Percentiles rank a stretch among this genome's conserved stretches.
These are phyloP conservation scores for Nibea albiflora DNA, from an alignment of 2,113 vertebrate species.

Conservation along the genomic window DNA sequence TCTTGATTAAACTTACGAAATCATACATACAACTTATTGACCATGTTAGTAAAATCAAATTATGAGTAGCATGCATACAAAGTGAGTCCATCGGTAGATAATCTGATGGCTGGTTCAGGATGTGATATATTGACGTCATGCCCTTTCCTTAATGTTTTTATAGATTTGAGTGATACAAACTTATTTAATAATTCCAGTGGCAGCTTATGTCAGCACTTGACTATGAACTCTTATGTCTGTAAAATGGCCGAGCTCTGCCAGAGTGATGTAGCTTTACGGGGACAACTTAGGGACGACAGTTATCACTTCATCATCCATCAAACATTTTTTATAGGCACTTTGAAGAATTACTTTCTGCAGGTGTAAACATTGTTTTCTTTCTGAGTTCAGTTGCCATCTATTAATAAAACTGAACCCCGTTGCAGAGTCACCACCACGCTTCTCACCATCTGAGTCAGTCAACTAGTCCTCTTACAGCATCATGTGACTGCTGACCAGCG, in stretches of 20 bases:
- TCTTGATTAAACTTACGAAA: not conserved
- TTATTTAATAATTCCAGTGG: not conserved
- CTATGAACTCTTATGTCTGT: slow-evolving; percentile 29
- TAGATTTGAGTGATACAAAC: not conserved
- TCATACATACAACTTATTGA: not conserved
- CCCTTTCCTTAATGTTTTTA: not conserved
- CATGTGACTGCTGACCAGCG: slow-evolving; percentile 99
- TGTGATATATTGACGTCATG: slow-evolving; percentile 9
- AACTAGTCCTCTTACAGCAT: slow-evolving; percentile 99
- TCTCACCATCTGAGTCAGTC: slow-evolving; percentile 99
- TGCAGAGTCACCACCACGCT: slow-evolving; percentile 99
- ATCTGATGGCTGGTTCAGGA: not conserved
- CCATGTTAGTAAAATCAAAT: not conserved
- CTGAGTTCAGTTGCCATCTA: slow-evolving; percentile 92
- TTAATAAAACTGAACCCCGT: slow-evolving; percentile 99
- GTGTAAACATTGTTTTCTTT: slow-evolving; percentile 94
- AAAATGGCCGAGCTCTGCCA: slow-evolving; percentile 23
- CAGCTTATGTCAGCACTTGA: slow-evolving; percentile 23
- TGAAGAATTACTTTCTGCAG: slow-evolving; percentile 84
- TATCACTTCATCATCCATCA: slow-evolving; percentile 52
- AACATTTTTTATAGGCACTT: slow-evolving; percentile 50
- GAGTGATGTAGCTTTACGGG: slow-evolving; percentile 24
- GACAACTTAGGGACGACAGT: slow-evolving; percentile 32
- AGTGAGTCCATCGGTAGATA: slow-evolving; percentile 27
- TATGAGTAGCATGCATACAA: not conserved